A percentile compares a stretch with the other conserved stretches of the same genome.
Evolutionary conservation across 2,888 invertebrate genomes (phyloP).

Genomic region (Idaea dimidiata): DNA sequence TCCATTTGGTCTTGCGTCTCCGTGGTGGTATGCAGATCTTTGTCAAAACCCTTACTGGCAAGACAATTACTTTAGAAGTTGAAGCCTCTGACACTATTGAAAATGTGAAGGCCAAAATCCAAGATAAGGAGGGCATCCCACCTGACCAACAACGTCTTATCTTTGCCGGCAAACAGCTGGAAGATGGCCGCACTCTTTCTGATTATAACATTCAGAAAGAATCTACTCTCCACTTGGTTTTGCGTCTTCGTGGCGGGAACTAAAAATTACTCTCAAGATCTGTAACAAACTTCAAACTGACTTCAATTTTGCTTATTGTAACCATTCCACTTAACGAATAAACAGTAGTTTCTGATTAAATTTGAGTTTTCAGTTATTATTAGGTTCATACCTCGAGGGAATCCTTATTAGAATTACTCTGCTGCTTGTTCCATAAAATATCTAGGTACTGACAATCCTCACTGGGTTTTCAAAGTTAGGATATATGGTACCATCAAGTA

Average conservation of each 20-base stretch:
- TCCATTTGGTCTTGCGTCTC: slow-evolving; percentile 59
- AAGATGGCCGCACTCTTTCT: slow-evolving; percentile 57
- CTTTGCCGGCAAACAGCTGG: slow-evolving; percentile 58
- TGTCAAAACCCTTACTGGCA: slow-evolving; percentile 57
- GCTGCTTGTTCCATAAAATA: too few relatives aligned
- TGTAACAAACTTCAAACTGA: slow-evolving; percentile 23
- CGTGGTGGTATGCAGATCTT: slow-evolving; percentile 65
- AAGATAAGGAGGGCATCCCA: slow-evolving; percentile 62
- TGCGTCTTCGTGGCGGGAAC: slow-evolving; percentile 48
- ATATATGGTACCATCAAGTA: too few relatives aligned
- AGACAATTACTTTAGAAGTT: slow-evolving; percentile 57
- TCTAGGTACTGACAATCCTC: too few relatives aligned
- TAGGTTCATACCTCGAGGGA: not conserved
- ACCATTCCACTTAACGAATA: slow-evolving; percentile 52
- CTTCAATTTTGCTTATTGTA: slow-evolving; percentile 31
- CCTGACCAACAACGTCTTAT: slow-evolving; percentile 60
- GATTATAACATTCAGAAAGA: slow-evolving; percentile 64
- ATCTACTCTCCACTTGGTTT: slow-evolving; percentile 52
- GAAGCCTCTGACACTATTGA: slow-evolving; percentile 59
- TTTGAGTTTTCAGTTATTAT: slow-evolving; percentile 25
- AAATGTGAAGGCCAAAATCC: slow-evolving; percentile 61
- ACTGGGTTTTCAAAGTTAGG: too few relatives aligned
- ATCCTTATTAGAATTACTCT: not conserved
- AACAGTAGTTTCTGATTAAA: slow-evolving; percentile 33
- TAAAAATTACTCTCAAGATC: slow-evolving; percentile 24